phyloP scores from a whole-genome alignment of 2,797 vertebrate genomes.

The Molossus alvarezi region DNA sequence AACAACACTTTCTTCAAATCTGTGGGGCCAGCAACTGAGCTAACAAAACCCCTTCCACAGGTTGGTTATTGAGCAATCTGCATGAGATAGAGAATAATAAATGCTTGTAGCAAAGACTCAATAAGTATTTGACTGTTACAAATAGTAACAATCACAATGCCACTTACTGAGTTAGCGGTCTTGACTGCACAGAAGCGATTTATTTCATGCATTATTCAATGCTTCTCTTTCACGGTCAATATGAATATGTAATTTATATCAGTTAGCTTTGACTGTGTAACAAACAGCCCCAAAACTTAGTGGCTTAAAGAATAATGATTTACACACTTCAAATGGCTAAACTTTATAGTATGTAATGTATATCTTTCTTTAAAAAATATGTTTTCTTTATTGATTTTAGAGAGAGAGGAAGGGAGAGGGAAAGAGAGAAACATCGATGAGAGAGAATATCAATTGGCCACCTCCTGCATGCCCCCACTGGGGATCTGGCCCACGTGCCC shows the following conservation, averaged over 20 bases:
- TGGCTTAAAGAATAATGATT: conserved; percentile 24
- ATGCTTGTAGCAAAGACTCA: neutral
- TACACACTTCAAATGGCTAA: neutral
- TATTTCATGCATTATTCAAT: conserved; percentile 43
- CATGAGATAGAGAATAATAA: conserved; percentile 20
- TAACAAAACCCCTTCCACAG: neutral
- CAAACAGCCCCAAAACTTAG: neutral
- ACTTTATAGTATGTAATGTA: neutral
- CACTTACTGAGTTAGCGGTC: conserved; percentile 22
- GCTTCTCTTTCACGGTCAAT: neutral
- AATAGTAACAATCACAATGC: conserved; percentile 14
- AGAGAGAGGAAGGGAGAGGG: too few species aligned
- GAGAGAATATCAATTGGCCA: too few species aligned
- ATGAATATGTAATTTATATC: conserved; percentile 9
- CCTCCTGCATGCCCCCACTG: too few species aligned
- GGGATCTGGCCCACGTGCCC: too few species aligned
- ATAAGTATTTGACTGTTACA: conserved; percentile 49
- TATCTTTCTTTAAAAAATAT: too few species aligned
- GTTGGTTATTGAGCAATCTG: neutral
- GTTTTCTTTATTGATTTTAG: too few species aligned
- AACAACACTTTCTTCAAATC: conserved; percentile 37
- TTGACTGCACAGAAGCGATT: conserved; percentile 3
- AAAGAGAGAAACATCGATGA: too few species aligned
- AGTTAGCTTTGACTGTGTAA: conserved; percentile 61
- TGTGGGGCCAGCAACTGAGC: neutral